A percentile compares a stretch with the other conserved stretches of the same genome.
These are phyloP conservation scores for Halcyon chelicuti DNA, from an alignment of 2,797 vertebrate species.

Conservation along the genomic window DNA sequence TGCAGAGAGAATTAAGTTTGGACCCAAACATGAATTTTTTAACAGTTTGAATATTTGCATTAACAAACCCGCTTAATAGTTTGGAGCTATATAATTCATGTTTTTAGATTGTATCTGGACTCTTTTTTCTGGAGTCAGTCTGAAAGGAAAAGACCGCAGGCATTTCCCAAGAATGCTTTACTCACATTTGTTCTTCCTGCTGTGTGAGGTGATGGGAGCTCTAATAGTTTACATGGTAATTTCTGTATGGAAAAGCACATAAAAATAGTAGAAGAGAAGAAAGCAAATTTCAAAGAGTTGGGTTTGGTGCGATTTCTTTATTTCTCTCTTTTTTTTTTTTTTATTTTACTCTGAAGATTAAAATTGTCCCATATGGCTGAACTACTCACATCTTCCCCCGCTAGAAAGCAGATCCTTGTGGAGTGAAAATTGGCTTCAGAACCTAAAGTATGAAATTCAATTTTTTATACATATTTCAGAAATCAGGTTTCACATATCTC, in stretches of 20 bases:
- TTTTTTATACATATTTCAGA: constrained; percentile 16
- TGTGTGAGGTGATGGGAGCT: background rate
- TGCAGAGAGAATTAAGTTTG: background rate
- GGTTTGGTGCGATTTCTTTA: background rate
- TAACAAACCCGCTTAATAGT: background rate
- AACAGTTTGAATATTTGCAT: background rate
- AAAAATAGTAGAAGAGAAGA: background rate
- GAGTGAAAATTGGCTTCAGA: constrained; percentile 50
- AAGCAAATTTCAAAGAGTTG: background rate
- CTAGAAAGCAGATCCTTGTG: background rate
- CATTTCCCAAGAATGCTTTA: background rate
- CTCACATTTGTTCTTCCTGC: background rate
- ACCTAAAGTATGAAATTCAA: constrained; percentile 4
- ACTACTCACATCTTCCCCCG: constrained; percentile 19
- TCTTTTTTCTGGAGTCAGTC: background rate
- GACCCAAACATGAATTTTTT: background rate
- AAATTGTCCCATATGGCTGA: constrained; percentile 53
- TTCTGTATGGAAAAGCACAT: background rate
- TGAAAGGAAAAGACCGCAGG: background rate
- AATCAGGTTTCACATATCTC: background rate
- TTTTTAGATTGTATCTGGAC: background rate
- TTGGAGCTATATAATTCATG: background rate
- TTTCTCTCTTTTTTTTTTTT: background rate
- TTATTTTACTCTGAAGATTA: background rate
- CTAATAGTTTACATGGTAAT: background rate